Conservation (phyloP, 2,888 invertebrate species). For the Doris montereyensis region DNA sequence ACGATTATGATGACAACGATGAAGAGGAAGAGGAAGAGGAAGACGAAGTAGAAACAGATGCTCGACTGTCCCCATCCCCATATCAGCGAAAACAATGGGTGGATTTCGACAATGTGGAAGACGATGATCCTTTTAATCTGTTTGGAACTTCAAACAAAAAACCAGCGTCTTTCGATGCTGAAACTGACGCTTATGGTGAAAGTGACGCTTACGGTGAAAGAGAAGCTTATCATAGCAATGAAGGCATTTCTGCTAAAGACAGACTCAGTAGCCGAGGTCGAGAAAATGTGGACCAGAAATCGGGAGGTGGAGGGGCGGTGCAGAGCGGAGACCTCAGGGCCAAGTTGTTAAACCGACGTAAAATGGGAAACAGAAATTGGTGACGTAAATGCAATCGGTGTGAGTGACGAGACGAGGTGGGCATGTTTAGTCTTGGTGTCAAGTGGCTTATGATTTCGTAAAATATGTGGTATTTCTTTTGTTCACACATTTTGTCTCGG, state of each 20-base stretch:
- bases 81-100: conserved; percentile 21
- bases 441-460: no score
- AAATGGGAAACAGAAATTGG: conserved; percentile 26
- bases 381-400: no score
- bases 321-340: conserved; percentile 32
- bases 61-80: background rate
- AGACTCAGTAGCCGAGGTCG: background rate
- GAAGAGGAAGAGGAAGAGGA: conserved; percentile 38
- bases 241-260: conserved; percentile 83
- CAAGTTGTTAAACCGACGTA: conserved; percentile 13
- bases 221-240: conserved; percentile 62
- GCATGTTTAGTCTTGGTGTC: no score
- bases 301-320: background rate
- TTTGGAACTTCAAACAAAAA: conserved; percentile 27
- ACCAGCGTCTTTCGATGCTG: background rate
- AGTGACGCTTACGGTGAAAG: background rate
- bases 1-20: no score
- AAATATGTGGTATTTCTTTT: no score
- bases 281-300: background rate
- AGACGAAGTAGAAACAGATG: conserved; percentile 7
- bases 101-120: conserved; percentile 39
- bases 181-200: background rate
- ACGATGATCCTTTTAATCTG: conserved; percentile 40
- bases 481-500: no score
- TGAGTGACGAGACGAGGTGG: no score